Base-by-base conservation (phyloP, 1,140 invertebrate genomes). In the Vanessa tameamea region DNA sequence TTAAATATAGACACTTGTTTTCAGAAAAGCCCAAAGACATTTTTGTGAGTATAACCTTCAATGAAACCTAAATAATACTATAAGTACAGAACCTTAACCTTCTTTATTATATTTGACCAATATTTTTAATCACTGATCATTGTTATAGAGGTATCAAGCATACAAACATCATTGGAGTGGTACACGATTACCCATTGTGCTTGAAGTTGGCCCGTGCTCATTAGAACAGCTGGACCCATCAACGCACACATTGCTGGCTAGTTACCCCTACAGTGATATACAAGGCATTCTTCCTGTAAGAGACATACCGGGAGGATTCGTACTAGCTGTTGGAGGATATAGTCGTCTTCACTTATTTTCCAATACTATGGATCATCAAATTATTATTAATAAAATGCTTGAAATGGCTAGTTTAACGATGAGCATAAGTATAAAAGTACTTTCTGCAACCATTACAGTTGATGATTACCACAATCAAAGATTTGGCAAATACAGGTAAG, bases 121-220 rank as follows among this genome's bases (percentile, higher is more conserved):
- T 31, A 31, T 13, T 59, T 59, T n/a, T 23, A 5, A 55, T 53
- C 51, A 43, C 14, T 31, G 1, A 26, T 37, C 12, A 53, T 68
- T 67, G 47, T 71, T 82, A 67, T 87, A 98, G 97, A 95, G 96
- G 86, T 99, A 97, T 91, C 96, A 97, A 94, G 97, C 97, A 12
- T 98, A 96, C 87, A 99, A 99, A 93, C 96, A 98, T 84, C 98
- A 98, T 84, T 99, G 98, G 98, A 98, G 98, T 66, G 98, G 98
- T 64, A 97, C 96, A 63, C 94, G 96, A 77, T 93, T 99, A 47
- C 97, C 98, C 5, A 95, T 98, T 16, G 94, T 98, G 9, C 93
- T 99, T 67, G 97, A 99, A 94, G 96, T 99, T 0, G 97, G 97
- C 37, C 95, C 97, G 11, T 97, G 96, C 86, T 97, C 97, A 65